Evolutionary conservation across 1,140 invertebrate genomes (phyloP).

Genomic region (Cydia splendana): DNA sequence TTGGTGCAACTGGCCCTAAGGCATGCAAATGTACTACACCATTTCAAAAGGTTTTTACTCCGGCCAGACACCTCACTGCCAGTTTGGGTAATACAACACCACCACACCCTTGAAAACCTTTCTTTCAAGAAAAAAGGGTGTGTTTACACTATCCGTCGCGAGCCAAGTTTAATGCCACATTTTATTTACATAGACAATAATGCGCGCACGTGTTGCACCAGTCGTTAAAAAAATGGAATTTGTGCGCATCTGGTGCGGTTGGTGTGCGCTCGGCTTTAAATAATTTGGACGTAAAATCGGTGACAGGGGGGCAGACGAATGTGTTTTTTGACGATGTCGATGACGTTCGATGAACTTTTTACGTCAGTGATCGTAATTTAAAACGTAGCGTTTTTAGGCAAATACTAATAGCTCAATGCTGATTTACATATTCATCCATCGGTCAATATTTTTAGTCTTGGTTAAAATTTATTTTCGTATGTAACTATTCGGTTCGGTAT

Average conservation of each 20-base stretch:
- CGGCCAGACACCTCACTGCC: background rate
- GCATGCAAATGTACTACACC: background rate
- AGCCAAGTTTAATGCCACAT: constrained; percentile 43
- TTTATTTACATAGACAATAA: constrained; percentile 53
- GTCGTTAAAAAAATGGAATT: constrained; percentile 49
- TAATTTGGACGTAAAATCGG: constrained; percentile 33
- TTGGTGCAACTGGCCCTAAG: too few species aligned
- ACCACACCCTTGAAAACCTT: constrained; percentile 10
- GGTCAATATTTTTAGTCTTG: too few species aligned
- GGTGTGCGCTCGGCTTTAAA: constrained; percentile 36
- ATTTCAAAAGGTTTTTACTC: background rate
- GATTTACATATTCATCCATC: too few species aligned
- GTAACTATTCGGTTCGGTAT: too few species aligned
- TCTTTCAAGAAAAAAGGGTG: constrained; percentile 40
- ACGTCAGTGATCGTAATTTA: background rate
- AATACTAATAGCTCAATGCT: too few species aligned
- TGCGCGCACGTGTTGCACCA: constrained; percentile 34
- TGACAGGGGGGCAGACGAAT: constrained; percentile 1
- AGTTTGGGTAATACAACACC: background rate
- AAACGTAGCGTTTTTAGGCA: background rate
- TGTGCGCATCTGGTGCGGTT: constrained; percentile 46
- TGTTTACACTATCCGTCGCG: constrained; percentile 44
- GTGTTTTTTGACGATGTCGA: background rate
- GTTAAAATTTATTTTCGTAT: too few species aligned
- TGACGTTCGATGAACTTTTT: constrained; percentile 1